Percentiles rank a stretch among this genome's conserved stretches.
Evolutionary conservation across 2,113 vertebrate species (phyloP).

Genomic region (Aspiorhynchus laticeps): DNA sequence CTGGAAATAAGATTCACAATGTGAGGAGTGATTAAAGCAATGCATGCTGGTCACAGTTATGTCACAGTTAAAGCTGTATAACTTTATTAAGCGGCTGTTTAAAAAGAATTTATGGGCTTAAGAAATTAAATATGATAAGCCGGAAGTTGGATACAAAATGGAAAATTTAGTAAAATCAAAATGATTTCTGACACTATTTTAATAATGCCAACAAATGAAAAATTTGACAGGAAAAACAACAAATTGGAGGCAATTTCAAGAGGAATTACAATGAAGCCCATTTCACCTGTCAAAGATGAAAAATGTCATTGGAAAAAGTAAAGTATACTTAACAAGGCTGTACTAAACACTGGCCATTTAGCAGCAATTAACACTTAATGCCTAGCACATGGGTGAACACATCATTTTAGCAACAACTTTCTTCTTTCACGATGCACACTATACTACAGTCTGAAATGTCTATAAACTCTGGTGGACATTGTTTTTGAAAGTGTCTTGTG

Average conservation of each 20-base stretch:
- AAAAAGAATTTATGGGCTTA: background rate
- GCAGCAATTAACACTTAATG: constrained; percentile 81
- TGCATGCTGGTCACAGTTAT: background rate
- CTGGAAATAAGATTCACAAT: constrained; percentile 35
- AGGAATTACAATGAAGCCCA: constrained; percentile 76
- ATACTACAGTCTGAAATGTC: constrained; percentile 1
- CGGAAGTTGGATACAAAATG: background rate
- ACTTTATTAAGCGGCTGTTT: background rate
- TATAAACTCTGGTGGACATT: background rate
- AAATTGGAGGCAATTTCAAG: constrained; percentile 72
- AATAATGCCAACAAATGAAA: background rate
- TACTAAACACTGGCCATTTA: constrained; percentile 75
- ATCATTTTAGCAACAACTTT: constrained; percentile 63
- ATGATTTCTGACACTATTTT: background rate
- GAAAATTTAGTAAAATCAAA: background rate
- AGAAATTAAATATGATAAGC: background rate
- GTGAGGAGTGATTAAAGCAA: background rate
- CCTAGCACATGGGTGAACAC: constrained; percentile 55
- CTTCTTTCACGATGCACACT: constrained; percentile 30
- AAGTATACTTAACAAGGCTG: constrained; percentile 77
- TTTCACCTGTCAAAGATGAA: constrained; percentile 79
- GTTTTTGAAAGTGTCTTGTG: background rate
- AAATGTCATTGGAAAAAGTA: constrained; percentile 78
- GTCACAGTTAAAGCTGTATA: background rate
- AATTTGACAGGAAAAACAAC: constrained; percentile 60